phyloP scores from a whole-genome alignment of 2,888 invertebrate genomes.

The Andrena bicolor region DNA sequence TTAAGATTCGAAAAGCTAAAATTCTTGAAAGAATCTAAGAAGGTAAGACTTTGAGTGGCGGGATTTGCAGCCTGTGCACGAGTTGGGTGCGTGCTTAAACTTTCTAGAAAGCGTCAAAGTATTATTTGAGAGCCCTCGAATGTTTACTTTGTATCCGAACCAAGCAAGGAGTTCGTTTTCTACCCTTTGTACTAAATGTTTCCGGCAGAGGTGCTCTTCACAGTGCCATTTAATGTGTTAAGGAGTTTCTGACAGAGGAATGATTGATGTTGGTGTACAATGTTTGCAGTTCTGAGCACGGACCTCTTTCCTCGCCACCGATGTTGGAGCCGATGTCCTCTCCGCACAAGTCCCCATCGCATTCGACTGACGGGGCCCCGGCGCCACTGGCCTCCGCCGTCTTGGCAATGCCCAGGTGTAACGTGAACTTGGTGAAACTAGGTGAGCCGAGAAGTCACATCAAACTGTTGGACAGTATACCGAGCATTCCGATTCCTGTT shows the following conservation, averaged over 20 bases:
- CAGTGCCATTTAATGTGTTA: not conserved
- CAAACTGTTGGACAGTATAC: slow-evolving; percentile 81
- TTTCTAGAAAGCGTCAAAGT: too few species aligned
- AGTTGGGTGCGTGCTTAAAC: too few species aligned
- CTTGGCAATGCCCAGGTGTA: slow-evolving; percentile 79
- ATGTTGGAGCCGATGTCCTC: slow-evolving; percentile 62
- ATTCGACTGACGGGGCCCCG: slow-evolving; percentile 51
- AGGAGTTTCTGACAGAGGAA: not conserved
- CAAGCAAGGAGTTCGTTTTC: too few species aligned
- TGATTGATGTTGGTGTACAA: not conserved
- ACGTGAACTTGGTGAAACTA: slow-evolving; percentile 81
- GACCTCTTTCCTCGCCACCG: slow-evolving; percentile 56
- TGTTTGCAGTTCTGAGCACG: slow-evolving; percentile 69
- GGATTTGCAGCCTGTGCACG: too few species aligned
- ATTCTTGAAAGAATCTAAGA: too few species aligned
- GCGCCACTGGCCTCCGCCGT: slow-evolving; percentile 69
- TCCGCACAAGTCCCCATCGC: slow-evolving; percentile 68
- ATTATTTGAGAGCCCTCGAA: too few species aligned
- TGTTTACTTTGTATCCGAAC: too few species aligned
- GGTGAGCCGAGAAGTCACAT: slow-evolving; percentile 81
- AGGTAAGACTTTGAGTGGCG: too few species aligned
- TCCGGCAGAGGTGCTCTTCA: not conserved
- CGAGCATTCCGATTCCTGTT: slow-evolving; percentile 79
- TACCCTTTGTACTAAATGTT: too few species aligned
- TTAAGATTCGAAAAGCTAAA: too few species aligned